Percentiles rank a stretch among this genome's conserved stretches.
phyloP scores from a whole-genome alignment of 1,140 invertebrate genomes.

The Thaumetopoea pityocampa region DNA sequence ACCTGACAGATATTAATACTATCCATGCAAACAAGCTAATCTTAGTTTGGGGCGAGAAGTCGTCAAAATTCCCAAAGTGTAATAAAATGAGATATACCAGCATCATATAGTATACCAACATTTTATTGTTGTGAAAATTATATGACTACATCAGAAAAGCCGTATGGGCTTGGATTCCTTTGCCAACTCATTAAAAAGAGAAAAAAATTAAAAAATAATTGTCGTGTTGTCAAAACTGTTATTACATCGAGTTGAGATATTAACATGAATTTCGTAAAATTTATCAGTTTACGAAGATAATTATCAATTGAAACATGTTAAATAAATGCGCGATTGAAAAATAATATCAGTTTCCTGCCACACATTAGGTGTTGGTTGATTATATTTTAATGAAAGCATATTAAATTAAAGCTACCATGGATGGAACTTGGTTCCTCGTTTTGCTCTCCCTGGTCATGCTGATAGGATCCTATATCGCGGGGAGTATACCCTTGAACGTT shows the following conservation, averaged over 20 bases:
- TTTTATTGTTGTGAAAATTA: too few species aligned
- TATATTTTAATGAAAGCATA: not conserved
- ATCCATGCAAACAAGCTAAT: too few species aligned
- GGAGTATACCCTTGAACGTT: slow-evolving; percentile 94
- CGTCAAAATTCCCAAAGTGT: too few species aligned
- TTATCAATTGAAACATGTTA: slow-evolving; percentile 19
- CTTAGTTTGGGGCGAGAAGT: too few species aligned
- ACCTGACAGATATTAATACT: too few species aligned
- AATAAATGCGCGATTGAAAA: slow-evolving; percentile 11
- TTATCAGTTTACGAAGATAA: slow-evolving; percentile 10
- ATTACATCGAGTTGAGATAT: not conserved
- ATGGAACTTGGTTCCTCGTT: slow-evolving; percentile 88
- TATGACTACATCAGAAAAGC: not conserved
- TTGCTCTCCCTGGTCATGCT: slow-evolving; percentile 94
- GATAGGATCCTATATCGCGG: slow-evolving; percentile 94
- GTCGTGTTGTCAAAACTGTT: slow-evolving; percentile 16
- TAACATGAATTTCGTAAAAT: slow-evolving; percentile 17
- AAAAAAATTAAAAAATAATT: slow-evolving; percentile 5
- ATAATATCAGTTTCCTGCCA: slow-evolving; percentile 1
- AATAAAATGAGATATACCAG: too few species aligned
- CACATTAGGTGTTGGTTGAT: slow-evolving; percentile 9
- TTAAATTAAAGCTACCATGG: slow-evolving; percentile 77
- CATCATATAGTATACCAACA: too few species aligned
- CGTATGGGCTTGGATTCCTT: slow-evolving; percentile 1
- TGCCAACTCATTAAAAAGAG: not conserved